phyloP scores from a whole-genome alignment of 2,888 invertebrate genomes.

The Clostera curtula region DNA sequence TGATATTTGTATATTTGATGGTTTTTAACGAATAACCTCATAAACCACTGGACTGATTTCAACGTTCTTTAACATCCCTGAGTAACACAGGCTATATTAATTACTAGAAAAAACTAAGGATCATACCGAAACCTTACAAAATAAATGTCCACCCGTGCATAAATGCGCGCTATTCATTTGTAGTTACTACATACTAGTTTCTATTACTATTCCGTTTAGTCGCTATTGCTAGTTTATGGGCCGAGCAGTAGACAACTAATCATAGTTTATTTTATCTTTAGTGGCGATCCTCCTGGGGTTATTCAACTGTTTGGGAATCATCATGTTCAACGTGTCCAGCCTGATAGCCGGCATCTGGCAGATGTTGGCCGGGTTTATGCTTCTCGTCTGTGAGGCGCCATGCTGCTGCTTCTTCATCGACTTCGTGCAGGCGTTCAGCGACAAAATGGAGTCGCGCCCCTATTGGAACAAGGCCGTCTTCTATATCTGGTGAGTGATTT shows the following conservation, averaged over 20 bases:
- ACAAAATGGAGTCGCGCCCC: slow-evolving; percentile 87
- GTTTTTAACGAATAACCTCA: no score
- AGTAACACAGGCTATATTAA: no score
- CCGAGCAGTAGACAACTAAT: neutral
- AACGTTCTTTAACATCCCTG: no score
- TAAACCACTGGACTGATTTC: no score
- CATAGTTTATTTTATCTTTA: slow-evolving; percentile 48
- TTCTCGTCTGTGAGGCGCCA: slow-evolving; percentile 94
- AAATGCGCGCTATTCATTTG: no score
- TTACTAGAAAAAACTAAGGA: no score
- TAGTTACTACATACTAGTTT: no score
- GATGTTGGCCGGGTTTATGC: slow-evolving; percentile 91
- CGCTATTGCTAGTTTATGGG: no score
- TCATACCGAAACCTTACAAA: no score
- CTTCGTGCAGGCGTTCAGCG: slow-evolving; percentile 90
- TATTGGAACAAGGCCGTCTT: slow-evolving; percentile 91
- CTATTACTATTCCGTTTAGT: no score
- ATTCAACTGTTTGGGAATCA: slow-evolving; percentile 81
- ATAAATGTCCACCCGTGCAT: no score
- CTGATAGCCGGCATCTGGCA: slow-evolving; percentile 88
- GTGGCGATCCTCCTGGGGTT: slow-evolving; percentile 90
- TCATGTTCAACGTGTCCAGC: slow-evolving; percentile 77
- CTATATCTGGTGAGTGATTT: slow-evolving; percentile 85
- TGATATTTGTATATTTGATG: no score
- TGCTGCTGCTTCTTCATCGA: slow-evolving; percentile 98